Percentiles rank a stretch among this genome's conserved stretches.
Conservation (phyloP, 2,113 vertebrate genomes). For the cattle (Bos taurus) region ARS-UCD2.0 NC_037333.1:40833501-40834000, state of each 20-base stretch:
- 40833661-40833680: background rate
- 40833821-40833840: background rate
- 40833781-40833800: background rate
- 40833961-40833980: constrained; percentile 2
- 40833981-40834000: background rate
- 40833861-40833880: background rate
- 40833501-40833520: background rate
- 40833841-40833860: background rate
- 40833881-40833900: background rate
- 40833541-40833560: background rate
- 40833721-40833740: no score
- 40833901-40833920: constrained; percentile 20
- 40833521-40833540: background rate
- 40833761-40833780: background rate
- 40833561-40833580: background rate
- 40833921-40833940: background rate
- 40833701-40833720: background rate
- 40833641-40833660: background rate
- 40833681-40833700: background rate
- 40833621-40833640: rapidly evolving
- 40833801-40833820: background rate
- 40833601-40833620: background rate
- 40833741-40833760: background rate
- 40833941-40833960: background rate
- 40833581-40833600: background rate